Conservation (phyloP, 2,113 vertebrate species). For the Bos javanicus region DNA sequence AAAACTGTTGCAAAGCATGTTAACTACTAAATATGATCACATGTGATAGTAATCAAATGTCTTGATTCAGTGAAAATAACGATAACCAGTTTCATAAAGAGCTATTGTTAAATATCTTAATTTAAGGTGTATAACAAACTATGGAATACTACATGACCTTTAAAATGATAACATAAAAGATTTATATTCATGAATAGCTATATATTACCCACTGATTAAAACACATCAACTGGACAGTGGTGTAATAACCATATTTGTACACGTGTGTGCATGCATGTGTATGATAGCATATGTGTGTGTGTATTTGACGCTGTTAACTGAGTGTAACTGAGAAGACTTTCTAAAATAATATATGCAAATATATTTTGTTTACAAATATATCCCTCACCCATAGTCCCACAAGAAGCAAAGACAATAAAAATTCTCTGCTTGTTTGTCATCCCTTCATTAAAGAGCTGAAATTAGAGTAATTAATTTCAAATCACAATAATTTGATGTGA, state of each 20-base stretch:
- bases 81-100: not conserved
- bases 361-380: not conserved
- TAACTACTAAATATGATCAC: not conserved
- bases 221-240: not conserved
- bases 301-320: not conserved
- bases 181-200: not conserved
- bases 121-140: not conserved
- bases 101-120: not conserved
- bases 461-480: constrained; percentile 35
- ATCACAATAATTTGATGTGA: not conserved
- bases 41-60: not conserved
- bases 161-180: not conserved
- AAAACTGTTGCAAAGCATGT: not conserved
- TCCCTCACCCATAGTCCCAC: not conserved
- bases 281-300: not conserved
- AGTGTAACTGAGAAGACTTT: not conserved
- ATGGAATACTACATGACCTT: not conserved
- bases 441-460: not conserved
- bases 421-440: not conserved
- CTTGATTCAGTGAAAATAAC: not conserved
- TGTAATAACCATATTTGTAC: not conserved
- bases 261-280: not conserved
- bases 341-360: not conserved
- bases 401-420: not conserved
- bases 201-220: not conserved